These are phyloP conservation scores for Acleris cristana DNA, from an alignment of 2,888 invertebrate genomes.

Conservation along the genomic window DNA sequence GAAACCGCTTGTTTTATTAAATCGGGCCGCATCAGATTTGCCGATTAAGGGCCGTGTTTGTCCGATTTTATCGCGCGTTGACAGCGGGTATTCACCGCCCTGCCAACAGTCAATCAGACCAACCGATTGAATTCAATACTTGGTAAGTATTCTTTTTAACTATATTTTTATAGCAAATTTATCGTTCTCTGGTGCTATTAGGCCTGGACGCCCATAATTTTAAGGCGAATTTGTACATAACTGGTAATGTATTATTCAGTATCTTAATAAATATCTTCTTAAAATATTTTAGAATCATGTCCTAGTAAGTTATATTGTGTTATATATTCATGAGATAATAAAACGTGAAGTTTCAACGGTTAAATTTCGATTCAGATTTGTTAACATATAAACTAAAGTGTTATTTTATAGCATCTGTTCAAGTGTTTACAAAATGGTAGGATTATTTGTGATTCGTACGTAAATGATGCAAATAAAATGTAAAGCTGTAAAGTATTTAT, in stretches of 20 bases:
- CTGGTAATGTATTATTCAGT: not conserved
- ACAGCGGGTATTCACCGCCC: slow-evolving; percentile 1
- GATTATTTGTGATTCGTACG: not conserved
- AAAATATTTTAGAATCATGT: no score
- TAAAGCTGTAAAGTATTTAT: slow-evolving; percentile 1
- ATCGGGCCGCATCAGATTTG: slow-evolving; percentile 28
- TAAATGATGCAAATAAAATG: slow-evolving; percentile 5
- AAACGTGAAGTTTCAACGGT: not conserved
- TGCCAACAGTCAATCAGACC: slow-evolving; percentile 14
- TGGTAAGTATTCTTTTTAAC: slow-evolving; percentile 4
- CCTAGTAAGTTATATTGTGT: no score
- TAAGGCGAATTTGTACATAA: not conserved
- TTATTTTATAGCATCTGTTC: not conserved
- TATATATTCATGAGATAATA: not conserved
- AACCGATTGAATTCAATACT: slow-evolving; percentile 18
- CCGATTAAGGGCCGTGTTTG: slow-evolving; percentile 23
- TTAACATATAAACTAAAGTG: not conserved
- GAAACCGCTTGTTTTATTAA: slow-evolving; percentile 45
- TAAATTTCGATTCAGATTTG: not conserved
- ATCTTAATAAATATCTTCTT: no score
- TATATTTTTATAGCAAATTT: slow-evolving; percentile 9
- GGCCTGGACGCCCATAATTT: not conserved
- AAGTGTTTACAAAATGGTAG: not conserved
- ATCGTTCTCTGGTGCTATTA: slow-evolving; percentile 2
- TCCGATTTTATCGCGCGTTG: slow-evolving; percentile 2